Evolutionary conservation across 2,113 vertebrate genomes (phyloP), one percentile per base, ranked within the genome.

Genomic region (Psettodes erumei): DNA sequence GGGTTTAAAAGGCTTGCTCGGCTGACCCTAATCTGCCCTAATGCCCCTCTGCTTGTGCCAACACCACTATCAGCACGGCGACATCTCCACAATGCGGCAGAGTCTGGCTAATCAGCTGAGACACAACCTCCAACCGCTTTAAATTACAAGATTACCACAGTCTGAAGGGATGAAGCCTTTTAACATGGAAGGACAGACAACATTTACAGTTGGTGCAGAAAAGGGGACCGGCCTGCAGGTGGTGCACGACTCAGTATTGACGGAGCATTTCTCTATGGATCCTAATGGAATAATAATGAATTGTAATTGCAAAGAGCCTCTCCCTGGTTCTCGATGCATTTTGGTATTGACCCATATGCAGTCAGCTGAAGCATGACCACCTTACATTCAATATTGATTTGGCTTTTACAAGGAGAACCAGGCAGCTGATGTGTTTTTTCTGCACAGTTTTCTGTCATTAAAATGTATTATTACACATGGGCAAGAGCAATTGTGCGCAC

Each of bases 271-370:
- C 55, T 81, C 58, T 28, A 45, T 76, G 58, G 43, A 75, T 70
- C 77, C 54, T 84, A 69, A 87, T 86, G 81, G 88, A 84, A 81
- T 87, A 72, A 83, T 88, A 85, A 92, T 85, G 77, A 88, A 78
- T 64, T 71, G 76, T 77, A 84, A 88, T 75, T 75, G 67, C 78
- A 71, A 54, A 88, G 28, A 77, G 56, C 68, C 60, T 82, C 59
- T 86, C 54, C 61, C 67, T 10, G 43, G 38, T 33, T 73, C 80
- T 55, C 8, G 8, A 16, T 75, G 78, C 59, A 70, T 76, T 83
- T 73, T 65, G 27, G n/a, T 74, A 89, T 88, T 86, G 86, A 88
- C 79, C 75, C n/a, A 38, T 78, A 71, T 79, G 82, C 69, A 87
- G 79, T 75, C 80, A 72, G 63, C 54, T 55, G 75, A 71, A 79